Evolutionary conservation across 2,888 invertebrate genomes (phyloP).

Genomic region (Chymomyza procnemis): DNA sequence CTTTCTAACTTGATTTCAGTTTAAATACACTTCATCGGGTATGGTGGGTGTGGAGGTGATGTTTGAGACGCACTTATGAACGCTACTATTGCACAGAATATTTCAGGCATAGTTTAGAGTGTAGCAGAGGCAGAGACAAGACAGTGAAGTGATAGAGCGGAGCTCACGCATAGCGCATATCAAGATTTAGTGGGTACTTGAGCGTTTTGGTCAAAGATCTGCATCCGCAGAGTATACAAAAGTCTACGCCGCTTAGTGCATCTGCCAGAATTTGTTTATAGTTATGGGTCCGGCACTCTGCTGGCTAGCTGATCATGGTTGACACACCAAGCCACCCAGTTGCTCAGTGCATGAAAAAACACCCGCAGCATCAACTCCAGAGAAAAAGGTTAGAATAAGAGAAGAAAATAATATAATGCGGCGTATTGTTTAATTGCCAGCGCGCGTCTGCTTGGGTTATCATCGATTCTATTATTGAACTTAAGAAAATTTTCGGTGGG

Average conservation of each 20-base stretch:
- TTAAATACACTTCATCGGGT: neutral
- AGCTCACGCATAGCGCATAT: no score
- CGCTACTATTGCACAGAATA: no score
- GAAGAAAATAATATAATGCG: slow-evolving; percentile 7
- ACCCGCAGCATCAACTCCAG: slow-evolving; percentile 47
- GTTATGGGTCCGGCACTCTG: slow-evolving; percentile 14
- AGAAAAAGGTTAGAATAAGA: slow-evolving; percentile 9
- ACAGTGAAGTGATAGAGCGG: no score
- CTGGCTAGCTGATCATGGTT: slow-evolving; percentile 15
- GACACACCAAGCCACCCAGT: slow-evolving; percentile 53
- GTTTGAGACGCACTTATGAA: neutral
- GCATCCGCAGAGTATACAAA: neutral
- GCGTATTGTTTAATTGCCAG: slow-evolving; percentile 50
- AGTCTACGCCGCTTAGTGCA: neutral
- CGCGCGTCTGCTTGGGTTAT: slow-evolving; percentile 9
- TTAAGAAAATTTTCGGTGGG: neutral
- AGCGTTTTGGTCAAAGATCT: neutral
- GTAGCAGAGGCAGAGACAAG: no score
- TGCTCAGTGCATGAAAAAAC: slow-evolving; percentile 32
- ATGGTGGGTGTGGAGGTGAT: neutral
- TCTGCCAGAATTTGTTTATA: neutral
- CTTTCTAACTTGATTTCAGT: slow-evolving; percentile 33
- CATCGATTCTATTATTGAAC: slow-evolving; percentile 16
- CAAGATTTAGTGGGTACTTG: no score
- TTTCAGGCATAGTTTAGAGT: no score